Evolutionary conservation across 2,888 invertebrate genomes (phyloP).

Genomic region (Megalurothrips usitatus): DNA sequence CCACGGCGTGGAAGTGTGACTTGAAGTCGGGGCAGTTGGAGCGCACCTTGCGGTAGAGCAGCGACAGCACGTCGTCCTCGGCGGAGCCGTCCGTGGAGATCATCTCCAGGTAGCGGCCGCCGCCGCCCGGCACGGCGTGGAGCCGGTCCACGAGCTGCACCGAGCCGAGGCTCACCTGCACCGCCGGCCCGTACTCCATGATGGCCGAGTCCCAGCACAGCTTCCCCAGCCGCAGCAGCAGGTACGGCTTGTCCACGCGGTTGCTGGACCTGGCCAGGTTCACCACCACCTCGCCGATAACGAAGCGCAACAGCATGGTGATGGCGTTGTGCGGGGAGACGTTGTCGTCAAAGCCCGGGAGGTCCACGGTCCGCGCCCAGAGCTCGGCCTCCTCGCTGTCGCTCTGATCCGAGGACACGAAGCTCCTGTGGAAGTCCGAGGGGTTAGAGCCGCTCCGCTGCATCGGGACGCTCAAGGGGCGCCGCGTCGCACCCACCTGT

Average conservation of each 20-base stretch:
- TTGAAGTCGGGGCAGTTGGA: slow-evolving; percentile 80
- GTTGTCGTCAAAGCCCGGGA: slow-evolving; percentile 79
- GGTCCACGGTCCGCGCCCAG: slow-evolving; percentile 68
- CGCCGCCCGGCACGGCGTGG: slow-evolving; percentile 56
- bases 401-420: slow-evolving; percentile 61
- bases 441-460: too few species aligned
- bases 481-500: background rate
- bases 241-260: slow-evolving; percentile 64
- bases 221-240: slow-evolving; percentile 65
- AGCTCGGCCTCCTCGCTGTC: slow-evolving; percentile 65
- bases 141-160: slow-evolving; percentile 69
- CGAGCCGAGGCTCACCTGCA: slow-evolving; percentile 64
- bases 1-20: slow-evolving; percentile 72
- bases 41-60: slow-evolving; percentile 73
- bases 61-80: slow-evolving; percentile 58
- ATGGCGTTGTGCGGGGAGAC: slow-evolving; percentile 73
- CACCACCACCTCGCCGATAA: slow-evolving; percentile 66
- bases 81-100: slow-evolving; percentile 55
- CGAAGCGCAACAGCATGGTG: slow-evolving; percentile 62
- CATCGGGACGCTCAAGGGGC: too few species aligned
- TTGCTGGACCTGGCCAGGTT: slow-evolving; percentile 62
- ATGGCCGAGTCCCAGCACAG: slow-evolving; percentile 68
- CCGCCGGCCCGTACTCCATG: slow-evolving; percentile 73
- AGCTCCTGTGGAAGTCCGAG: slow-evolving; percentile 44
- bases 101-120: slow-evolving; percentile 73